Evolutionary conservation across 2,888 invertebrate genomes (phyloP), one percentile per base, ranked within the genome.

Genomic region (Ligdia adustata): DNA sequence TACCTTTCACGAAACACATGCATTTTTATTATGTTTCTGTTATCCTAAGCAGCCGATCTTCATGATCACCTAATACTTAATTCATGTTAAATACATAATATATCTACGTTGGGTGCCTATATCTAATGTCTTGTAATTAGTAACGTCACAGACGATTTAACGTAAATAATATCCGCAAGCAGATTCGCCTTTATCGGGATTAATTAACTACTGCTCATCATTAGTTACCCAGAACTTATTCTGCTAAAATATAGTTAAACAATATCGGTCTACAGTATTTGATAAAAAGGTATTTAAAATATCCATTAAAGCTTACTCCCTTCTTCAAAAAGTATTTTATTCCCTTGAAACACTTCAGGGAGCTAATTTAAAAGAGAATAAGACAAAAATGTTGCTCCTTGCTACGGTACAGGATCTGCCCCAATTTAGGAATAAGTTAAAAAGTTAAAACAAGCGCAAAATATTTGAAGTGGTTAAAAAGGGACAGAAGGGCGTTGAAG

Each of bases 381-480:
- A 33, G 39, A 40, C 38, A 32, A 51, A 44, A 45, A 47, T 39
- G 39, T 46, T 24, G 29, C 40, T 15, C 26, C 26, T 42, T 18
- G 32, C 35, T 14, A 9, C 11, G 26, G 2, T 9, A 18, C 34
- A 9, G 22, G 16, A 38, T 53, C 31, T 24, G 47, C 46, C 47
- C 53, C 57, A 53, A 59, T 60, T 62, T 66, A 54, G 64, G 62
- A 66, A 60, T 47, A 45, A 57, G 59, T 57, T 53, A 64, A 61
- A 44, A 64, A 69, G 64, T 64, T 65, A 67, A 59, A 57, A 43
- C 29, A 15, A 14, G 38, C 60, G 48, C 54, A 55, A 68, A 65
- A 66, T 68, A 62, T 62, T 68, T 69, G 56, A 68, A 69, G 65
- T 64, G 64, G 53, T 64, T 65, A 64, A 61, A 66, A 56, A 50